Conservation (phyloP, 2,888 invertebrate genomes). For the Rhingia campestris region DNA sequence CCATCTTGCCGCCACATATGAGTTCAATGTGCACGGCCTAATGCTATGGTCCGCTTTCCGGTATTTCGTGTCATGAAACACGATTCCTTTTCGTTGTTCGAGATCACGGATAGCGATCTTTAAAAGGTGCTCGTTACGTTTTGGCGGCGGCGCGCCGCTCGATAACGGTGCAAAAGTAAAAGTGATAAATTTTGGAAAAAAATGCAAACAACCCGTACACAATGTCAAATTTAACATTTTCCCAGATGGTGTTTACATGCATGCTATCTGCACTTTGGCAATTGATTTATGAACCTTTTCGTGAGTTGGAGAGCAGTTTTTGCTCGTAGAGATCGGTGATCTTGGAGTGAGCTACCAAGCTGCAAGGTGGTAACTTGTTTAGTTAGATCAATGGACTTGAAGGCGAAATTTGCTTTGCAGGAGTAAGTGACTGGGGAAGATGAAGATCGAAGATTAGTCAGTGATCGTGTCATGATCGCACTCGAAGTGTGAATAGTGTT, state of each 20-base stretch:
- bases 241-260: not conserved
- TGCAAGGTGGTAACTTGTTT: slow-evolving; percentile 6
- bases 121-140: slow-evolving; percentile 26
- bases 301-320: not conserved
- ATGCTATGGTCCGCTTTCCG: slow-evolving; percentile 62
- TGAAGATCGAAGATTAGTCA: too few species aligned
- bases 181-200: slow-evolving; percentile 42
- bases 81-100: slow-evolving; percentile 48
- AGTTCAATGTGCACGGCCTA: slow-evolving; percentile 65
- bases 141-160: not conserved
- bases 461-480: too few species aligned
- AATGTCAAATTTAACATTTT: slow-evolving; percentile 51
- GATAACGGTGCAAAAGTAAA: slow-evolving; percentile 53
- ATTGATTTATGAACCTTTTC: slow-evolving; percentile 46
- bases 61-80: slow-evolving; percentile 71
- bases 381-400: slow-evolving; percentile 4
- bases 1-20: not conserved
- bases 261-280: slow-evolving; percentile 43
- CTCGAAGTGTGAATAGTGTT: too few species aligned
- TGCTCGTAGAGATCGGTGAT: not conserved
- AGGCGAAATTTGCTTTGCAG: not conserved
- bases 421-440: not conserved
- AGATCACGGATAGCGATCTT: slow-evolving; percentile 57
- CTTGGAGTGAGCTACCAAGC: not conserved
- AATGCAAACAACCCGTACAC: slow-evolving; percentile 15